Evolutionary conservation across 2,797 vertebrate genomes (phyloP).

Genomic region (Myotis planiceps): DNA sequence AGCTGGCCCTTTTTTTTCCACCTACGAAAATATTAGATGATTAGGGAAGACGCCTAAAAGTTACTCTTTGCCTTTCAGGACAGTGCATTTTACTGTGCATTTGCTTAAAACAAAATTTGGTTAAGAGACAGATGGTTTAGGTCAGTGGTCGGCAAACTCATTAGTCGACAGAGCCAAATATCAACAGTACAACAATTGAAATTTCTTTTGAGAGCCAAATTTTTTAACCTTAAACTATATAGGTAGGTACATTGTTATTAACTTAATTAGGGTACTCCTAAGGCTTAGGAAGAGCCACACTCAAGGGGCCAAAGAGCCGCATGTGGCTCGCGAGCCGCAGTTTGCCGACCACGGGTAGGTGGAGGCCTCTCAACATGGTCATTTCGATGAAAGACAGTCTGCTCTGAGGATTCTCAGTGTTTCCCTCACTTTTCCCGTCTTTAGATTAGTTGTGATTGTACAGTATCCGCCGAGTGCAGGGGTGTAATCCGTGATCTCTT

Average conservation of each 20-base stretch:
- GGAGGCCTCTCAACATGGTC: neutral
- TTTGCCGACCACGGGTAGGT: neutral
- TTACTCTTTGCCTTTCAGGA: constrained; percentile 21
- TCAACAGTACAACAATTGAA: no score
- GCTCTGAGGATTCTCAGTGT: neutral
- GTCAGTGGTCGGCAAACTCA: neutral
- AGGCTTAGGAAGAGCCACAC: no score
- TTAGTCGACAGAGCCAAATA: no score
- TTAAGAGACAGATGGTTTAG: neutral
- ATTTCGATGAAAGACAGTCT: neutral
- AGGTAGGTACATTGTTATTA: no score
- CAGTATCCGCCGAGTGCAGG: neutral
- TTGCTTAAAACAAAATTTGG: constrained; percentile 29
- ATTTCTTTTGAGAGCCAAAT: no score
- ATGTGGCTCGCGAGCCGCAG: no score
- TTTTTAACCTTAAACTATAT: no score
- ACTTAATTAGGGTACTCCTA: no score
- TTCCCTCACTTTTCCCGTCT: neutral
- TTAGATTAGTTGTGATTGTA: neutral
- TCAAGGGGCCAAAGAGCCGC: no score
- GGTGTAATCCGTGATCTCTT: neutral
- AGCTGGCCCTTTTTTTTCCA: constrained; percentile 31
- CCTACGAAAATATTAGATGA: constrained; percentile 47
- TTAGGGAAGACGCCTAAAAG: neutral
- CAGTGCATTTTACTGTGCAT: neutral